phyloP scores from a whole-genome alignment of 2,888 invertebrate species.

The Pardosa pseudoannulata region DNA sequence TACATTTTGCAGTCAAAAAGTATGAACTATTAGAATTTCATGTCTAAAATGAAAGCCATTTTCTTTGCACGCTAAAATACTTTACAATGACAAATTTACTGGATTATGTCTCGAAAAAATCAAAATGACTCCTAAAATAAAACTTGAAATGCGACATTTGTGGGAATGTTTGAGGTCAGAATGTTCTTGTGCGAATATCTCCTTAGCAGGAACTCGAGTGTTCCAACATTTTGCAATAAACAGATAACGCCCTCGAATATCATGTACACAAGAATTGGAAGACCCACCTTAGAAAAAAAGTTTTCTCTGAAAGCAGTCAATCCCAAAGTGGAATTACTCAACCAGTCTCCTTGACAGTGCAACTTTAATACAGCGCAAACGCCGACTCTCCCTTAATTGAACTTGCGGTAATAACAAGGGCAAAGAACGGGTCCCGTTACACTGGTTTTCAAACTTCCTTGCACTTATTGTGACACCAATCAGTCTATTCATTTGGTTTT shows the following conservation, averaged over 20 bases:
- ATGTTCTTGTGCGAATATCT: neutral
- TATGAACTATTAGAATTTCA: too few species aligned
- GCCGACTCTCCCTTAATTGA: constrained; percentile 51
- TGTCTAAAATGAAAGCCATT: too few species aligned
- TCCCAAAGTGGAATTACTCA: constrained; percentile 19
- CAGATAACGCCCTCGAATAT: constrained; percentile 15
- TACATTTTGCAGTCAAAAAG: too few species aligned
- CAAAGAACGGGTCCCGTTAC: constrained; percentile 53
- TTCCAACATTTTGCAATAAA: neutral
- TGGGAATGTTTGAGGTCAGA: neutral
- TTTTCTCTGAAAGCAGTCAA: neutral
- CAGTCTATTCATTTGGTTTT: constrained; percentile 20
- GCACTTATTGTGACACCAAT: constrained; percentile 40
- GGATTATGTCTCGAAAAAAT: too few species aligned
- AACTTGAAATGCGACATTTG: neutral
- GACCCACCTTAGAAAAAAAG: neutral
- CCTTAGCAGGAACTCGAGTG: neutral
- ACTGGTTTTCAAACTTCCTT: constrained; percentile 65
- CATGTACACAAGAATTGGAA: neutral
- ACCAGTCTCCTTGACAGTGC: constrained; percentile 45
- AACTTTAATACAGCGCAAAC: constrained; percentile 6
- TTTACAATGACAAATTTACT: too few species aligned
- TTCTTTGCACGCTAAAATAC: too few species aligned
- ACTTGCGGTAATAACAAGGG: constrained; percentile 33
- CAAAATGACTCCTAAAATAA: too few species aligned